Evolutionary conservation across 2,113 vertebrate species (phyloP).

Genomic region (Amphilophus citrinellus): DNA sequence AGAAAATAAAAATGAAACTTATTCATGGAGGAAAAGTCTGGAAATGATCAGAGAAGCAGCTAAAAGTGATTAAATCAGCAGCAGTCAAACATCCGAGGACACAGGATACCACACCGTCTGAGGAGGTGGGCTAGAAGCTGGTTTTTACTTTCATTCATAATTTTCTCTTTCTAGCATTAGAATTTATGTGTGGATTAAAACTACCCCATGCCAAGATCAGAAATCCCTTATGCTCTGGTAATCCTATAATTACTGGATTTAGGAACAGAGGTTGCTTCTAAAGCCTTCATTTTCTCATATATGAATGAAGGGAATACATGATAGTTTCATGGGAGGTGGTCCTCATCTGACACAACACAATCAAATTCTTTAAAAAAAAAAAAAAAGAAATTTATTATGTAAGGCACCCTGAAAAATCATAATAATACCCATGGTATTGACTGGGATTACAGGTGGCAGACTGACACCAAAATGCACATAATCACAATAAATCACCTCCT

Average conservation of each 20-base stretch:
- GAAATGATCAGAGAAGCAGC: neutral
- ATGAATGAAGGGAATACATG: neutral
- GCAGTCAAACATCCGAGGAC: neutral
- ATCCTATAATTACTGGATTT: slow-evolving; percentile 59
- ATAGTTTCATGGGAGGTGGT: slow-evolving; percentile 16
- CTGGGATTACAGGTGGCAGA: slow-evolving; percentile 24
- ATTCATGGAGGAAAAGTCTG: neutral
- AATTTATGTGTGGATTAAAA: slow-evolving; percentile 8
- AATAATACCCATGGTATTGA: slow-evolving; percentile 8
- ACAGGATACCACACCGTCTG: neutral
- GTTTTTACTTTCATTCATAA: neutral
- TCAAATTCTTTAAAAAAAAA: neutral
- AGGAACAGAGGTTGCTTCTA: slow-evolving; percentile 27
- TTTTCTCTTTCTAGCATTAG: neutral
- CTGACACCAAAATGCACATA: slow-evolving; percentile 22
- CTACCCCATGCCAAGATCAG: neutral
- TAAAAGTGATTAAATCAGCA: neutral
- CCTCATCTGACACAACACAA: slow-evolving; percentile 22
- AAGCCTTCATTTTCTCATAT: slow-evolving; percentile 11
- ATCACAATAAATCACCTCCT: slow-evolving; percentile 16
- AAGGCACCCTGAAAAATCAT: neutral
- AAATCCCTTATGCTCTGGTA: slow-evolving; percentile 54
- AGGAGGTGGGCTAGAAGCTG: neutral
- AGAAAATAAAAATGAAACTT: neutral
- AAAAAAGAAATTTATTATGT: slow-evolving; percentile 38